Base-by-base conservation (phyloP, 2,888 invertebrate species). In the Stenichneumon culpator region DNA sequence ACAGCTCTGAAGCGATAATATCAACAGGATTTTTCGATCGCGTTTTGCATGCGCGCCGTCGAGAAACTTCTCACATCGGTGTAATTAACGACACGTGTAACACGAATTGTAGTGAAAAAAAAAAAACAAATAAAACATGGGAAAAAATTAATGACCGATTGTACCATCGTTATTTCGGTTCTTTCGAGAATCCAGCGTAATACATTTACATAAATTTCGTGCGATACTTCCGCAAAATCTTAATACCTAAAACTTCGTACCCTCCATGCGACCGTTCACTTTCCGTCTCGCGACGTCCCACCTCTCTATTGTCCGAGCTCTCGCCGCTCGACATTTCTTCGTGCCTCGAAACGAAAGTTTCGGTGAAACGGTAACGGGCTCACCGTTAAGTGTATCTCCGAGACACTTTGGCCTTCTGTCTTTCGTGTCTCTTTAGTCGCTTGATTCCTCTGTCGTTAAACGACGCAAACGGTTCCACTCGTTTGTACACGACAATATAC, bases 261-360 rank as follows among this genome's bases (percentile, higher is more conserved):
- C 11, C 22, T 57, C 3, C 4, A 5, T 57, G 57, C 22, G 57
- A 22, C 67, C 84, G 81, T 81, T 84, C 81, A 84, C 84, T 84
- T 73, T 84, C 72, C 19, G 28, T 81, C 44, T 50, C 22, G 14
- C 44, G 19, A 57, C 72, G n/a, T 72, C 83, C 75, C 80, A 67
- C 75, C 36, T 57, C 28, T 75, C 69, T 75, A 72, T 72, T 77
- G 63, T 72, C 50, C 63, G n/a, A 47, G 19, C 36, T 14, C 16
- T 25, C 9, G 60, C 14, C 79, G 32, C 79, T 63, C 60, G 75
- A 22, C 60, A 67, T 77, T 72, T 73, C 79, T 73, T 73, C 75
- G 54, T 47, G 52, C 60, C 19, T 28, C 80, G 60, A 84, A 84
- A 84, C 84, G 84, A 84, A 84, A 84, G 80, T 84, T 84, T 80